Base-by-base conservation (phyloP, 2,888 invertebrate genomes). In the Thereva nobilitata region DNA sequence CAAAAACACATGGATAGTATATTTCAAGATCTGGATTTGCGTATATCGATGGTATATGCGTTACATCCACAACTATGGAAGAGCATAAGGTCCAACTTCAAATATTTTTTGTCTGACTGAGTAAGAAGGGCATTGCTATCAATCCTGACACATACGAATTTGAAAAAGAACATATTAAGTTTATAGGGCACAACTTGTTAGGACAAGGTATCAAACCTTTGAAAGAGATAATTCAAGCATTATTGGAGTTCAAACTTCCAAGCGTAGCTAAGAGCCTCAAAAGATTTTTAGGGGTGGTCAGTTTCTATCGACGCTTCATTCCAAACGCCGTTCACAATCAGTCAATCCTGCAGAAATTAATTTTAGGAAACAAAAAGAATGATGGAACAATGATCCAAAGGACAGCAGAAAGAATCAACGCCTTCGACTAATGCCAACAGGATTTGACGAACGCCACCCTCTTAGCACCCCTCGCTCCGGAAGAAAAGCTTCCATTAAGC, bases 1-100 rank as follows among this genome's bases (percentile, higher is more conserved):
- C 75, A 76, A 64, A 41, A 52, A 4, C 75, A 75, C 57, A 74
- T 78, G 50, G 70, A 78, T 56, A 68, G 71, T 3, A 68, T 75
- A 1, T 38, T 72, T 5, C 34, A 67, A 34, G 72, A 67, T 5
- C 47, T 72, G 4, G 73, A n/a, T n/a, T n/a, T n/a, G n/a, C n/a
- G n/a, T n/a, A n/a, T n/a, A n/a, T n/a, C n/a, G n/a, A n/a, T n/a
- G n/a, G n/a, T n/a, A n/a, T n/a, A n/a, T n/a, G n/a, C n/a, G n/a
- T n/a, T n/a, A n/a, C n/a, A n/a, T n/a, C n/a, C n/a, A n/a, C n/a
- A n/a, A n/a, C n/a, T n/a, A n/a, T n/a, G n/a, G 68, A 68, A 12
- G 68, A 72, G 40, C 71, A 73, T 55, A 40, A 38, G 4, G 37
- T 53, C 3, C 69, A 72, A 40, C 55, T 73, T 4, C 34, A 9